A percentile compares a stretch with the other conserved stretches of the same genome.
These are phyloP conservation scores for Manis pentadactyla DNA, from an alignment of 2,797 vertebrate species.

Conservation along the genomic window DNA sequence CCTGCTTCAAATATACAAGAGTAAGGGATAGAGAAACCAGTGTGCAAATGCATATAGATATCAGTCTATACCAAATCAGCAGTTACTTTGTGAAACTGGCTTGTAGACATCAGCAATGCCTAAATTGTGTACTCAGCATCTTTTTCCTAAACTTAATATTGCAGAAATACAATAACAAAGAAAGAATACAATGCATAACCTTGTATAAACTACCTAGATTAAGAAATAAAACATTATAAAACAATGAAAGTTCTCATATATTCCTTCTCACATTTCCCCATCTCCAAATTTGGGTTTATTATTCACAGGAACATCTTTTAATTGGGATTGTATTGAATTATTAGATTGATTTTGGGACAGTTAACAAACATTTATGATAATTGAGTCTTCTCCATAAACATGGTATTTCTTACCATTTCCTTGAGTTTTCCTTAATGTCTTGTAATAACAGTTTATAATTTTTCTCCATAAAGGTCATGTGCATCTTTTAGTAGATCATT, in stretches of 20 bases:
- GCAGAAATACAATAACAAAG: constrained; percentile 27
- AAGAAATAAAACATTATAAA: constrained; percentile 46
- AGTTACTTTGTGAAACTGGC: background rate
- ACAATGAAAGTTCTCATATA: background rate
- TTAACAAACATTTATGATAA: constrained; percentile 21
- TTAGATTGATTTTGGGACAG: background rate
- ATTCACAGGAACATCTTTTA: constrained; percentile 12
- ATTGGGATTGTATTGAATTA: background rate
- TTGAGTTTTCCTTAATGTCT: constrained; percentile 4
- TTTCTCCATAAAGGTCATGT: background rate
- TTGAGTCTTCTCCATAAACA: background rate
- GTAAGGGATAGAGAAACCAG: background rate
- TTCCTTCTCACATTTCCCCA: background rate
- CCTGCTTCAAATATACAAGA: background rate
- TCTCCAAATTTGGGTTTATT: constrained; percentile 31
- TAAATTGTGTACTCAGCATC: background rate
- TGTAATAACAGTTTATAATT: constrained; percentile 30
- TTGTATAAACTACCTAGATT: background rate
- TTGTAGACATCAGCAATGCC: background rate
- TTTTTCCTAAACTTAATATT: constrained; percentile 24
- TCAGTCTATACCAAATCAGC: constrained; percentile 21
- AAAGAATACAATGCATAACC: background rate
- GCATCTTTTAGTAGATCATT: constrained; percentile 25
- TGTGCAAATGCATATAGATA: background rate
- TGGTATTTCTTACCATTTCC: constrained; percentile 16